Conservation (phyloP, 2,888 invertebrate genomes). For the Lepas anatifera region DNA sequence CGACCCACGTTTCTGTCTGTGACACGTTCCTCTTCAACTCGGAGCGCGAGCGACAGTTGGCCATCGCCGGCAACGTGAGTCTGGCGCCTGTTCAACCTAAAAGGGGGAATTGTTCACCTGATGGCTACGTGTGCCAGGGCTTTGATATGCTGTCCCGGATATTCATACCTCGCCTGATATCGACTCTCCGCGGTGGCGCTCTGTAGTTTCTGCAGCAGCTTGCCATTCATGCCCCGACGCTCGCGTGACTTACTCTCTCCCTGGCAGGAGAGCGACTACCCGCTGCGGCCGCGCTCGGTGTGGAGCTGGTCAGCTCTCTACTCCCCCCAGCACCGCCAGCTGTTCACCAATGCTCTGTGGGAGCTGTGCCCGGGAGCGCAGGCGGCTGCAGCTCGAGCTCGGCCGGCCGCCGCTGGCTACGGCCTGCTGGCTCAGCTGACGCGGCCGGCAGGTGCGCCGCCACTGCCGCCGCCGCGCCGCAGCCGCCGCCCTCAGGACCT, state of each 20-base stretch:
- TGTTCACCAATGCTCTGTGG: not conserved
- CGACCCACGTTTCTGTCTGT: slow-evolving; percentile 72
- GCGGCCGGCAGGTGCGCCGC: not conserved
- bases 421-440: not conserved
- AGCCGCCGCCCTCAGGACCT: not conserved
- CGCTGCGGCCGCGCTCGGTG: slow-evolving; percentile 55
- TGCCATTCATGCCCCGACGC: too few species aligned
- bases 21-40: slow-evolving; percentile 88
- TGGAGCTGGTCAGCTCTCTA: slow-evolving; percentile 62
- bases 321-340: not conserved
- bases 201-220: too few species aligned
- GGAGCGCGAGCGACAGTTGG: slow-evolving; percentile 50
- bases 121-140: too few species aligned
- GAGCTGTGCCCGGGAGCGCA: not conserved
- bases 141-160: too few species aligned
- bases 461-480: slow-evolving; percentile 11
- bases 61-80: slow-evolving; percentile 51
- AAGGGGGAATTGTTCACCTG: too few species aligned
- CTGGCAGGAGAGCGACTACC: slow-evolving; percentile 28
- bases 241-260: too few species aligned
- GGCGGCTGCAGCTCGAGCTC: not conserved
- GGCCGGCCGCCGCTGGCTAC: not conserved
- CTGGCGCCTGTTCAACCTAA: too few species aligned
- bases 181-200: too few species aligned
- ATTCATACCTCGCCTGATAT: too few species aligned